These are phyloP conservation scores for Drosophila tsacasi DNA, from an alignment of 1,140 invertebrate genomes.

Conservation along the genomic window DNA sequence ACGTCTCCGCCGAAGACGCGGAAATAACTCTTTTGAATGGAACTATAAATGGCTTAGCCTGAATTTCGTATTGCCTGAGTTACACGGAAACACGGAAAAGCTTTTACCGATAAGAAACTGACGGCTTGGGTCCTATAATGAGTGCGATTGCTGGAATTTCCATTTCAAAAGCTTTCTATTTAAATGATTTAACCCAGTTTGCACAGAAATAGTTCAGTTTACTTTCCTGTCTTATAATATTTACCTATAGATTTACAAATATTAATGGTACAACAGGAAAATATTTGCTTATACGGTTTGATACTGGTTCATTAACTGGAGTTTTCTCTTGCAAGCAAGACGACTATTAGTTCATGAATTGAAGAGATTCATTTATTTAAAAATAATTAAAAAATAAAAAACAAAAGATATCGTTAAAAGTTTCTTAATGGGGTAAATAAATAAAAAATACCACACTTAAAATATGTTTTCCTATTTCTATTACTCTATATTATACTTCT, in stretches of 20 bases:
- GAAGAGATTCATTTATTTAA: too few relatives aligned
- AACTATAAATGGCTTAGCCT: conserved; percentile 8
- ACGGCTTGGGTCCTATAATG: conserved; percentile 12
- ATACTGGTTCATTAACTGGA: too few relatives aligned
- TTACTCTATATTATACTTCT: too few relatives aligned
- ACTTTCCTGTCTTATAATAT: neutral
- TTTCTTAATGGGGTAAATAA: too few relatives aligned
- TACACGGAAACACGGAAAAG: conserved; percentile 13
- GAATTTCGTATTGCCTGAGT: neutral
- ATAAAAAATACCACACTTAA: too few relatives aligned
- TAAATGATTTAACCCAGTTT: conserved; percentile 7
- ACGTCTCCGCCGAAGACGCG: conserved; percentile 1
- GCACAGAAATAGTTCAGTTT: neutral
- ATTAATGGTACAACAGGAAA: neutral
- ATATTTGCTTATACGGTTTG: too few relatives aligned
- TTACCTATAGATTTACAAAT: neutral
- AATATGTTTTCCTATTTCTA: too few relatives aligned
- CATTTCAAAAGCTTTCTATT: conserved; percentile 14
- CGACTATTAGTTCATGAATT: too few relatives aligned
- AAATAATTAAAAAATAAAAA: too few relatives aligned
- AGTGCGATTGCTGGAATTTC: neutral
- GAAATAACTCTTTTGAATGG: neutral
- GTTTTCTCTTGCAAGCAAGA: too few relatives aligned
- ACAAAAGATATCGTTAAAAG: too few relatives aligned
- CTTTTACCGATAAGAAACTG: conserved; percentile 30